Evolutionary conservation across 2,113 vertebrate genomes (phyloP).

Genomic region (Hirundichthys speculiger): DNA sequence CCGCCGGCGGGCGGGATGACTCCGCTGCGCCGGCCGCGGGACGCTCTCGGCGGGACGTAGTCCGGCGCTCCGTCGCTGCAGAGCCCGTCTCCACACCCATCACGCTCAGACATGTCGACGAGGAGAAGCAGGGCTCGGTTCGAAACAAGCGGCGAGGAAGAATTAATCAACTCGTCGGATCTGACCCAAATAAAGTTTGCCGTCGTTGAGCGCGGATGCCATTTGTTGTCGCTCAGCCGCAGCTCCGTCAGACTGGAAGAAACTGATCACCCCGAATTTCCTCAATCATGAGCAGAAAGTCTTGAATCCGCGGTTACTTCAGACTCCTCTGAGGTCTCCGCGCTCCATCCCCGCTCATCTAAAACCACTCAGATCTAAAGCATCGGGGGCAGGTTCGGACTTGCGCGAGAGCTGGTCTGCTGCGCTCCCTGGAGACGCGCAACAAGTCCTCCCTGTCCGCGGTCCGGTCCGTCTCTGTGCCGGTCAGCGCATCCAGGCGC

Average conservation of each 20-base stretch:
- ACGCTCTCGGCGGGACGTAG: conserved; percentile 62
- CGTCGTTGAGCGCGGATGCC: conserved; percentile 39
- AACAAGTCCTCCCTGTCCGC: conserved; percentile 71
- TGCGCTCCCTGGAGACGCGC: conserved; percentile 60
- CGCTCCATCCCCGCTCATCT: not conserved
- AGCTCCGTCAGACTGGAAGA: not conserved
- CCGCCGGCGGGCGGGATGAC: conserved; percentile 73
- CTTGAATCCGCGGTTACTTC: no score
- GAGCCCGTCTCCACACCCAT: conserved; percentile 76
- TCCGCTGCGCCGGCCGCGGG: conserved; percentile 85
- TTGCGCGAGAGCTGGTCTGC: conserved; percentile 24
- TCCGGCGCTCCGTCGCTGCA: conserved; percentile 76
- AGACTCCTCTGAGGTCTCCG: not conserved
- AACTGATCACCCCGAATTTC: conserved; percentile 37
- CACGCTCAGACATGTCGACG: conserved; percentile 79
- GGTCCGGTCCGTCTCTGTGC: not conserved
- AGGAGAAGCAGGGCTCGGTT: conserved; percentile 7
- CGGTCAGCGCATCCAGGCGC: conserved; percentile 1
- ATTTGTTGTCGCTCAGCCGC: conserved; percentile 32
- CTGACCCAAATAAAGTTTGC: conserved; percentile 59
- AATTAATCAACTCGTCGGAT: conserved; percentile 38
- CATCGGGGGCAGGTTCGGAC: conserved; percentile 38
- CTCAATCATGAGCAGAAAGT: conserved; percentile 26
- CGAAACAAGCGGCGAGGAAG: conserved; percentile 1
- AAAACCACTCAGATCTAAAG: conserved; percentile 43